Conservation (phyloP, 1,140 invertebrate genomes). For the Habropoda laboriosa region DNA sequence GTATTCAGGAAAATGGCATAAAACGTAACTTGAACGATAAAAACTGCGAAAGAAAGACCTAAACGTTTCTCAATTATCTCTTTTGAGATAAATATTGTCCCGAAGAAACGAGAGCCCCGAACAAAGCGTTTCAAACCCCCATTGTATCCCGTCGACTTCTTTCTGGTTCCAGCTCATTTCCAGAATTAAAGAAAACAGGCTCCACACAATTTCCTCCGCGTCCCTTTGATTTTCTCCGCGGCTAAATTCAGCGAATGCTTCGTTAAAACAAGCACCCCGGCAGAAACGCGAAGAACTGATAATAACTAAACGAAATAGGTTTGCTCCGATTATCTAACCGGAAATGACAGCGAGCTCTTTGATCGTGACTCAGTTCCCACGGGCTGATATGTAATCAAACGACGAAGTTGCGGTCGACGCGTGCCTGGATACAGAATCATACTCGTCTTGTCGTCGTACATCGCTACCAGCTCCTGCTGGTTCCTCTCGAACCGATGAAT, state of each 20-base stretch:
- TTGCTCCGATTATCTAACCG: constrained; percentile 46
- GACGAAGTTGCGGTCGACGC: constrained; percentile 52
- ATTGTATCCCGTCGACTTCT: background rate
- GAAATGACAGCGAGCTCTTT: constrained; percentile 50
- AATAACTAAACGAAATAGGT: background rate
- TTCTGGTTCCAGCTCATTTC: background rate
- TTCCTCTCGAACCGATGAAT: constrained; percentile 67
- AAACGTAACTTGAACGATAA: too few relatives aligned
- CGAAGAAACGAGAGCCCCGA: background rate
- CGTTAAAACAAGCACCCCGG: background rate
- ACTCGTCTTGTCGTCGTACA: constrained; percentile 58
- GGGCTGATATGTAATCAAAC: constrained; percentile 60
- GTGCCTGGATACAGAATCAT: constrained; percentile 61
- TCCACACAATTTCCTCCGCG: background rate
- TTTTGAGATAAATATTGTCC: background rate
- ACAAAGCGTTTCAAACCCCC: background rate
- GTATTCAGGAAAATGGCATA: too few relatives aligned
- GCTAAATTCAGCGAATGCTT: background rate
- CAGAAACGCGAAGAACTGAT: background rate
- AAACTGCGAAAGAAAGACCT: too few relatives aligned
- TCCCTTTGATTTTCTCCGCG: background rate
- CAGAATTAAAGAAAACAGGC: background rate
- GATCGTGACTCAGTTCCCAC: constrained; percentile 52
- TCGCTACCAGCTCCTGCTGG: constrained; percentile 50
- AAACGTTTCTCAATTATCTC: background rate